These are phyloP conservation scores for Limosa lapponica DNA, from an alignment of 2,797 vertebrate species.

Conservation along the genomic window DNA sequence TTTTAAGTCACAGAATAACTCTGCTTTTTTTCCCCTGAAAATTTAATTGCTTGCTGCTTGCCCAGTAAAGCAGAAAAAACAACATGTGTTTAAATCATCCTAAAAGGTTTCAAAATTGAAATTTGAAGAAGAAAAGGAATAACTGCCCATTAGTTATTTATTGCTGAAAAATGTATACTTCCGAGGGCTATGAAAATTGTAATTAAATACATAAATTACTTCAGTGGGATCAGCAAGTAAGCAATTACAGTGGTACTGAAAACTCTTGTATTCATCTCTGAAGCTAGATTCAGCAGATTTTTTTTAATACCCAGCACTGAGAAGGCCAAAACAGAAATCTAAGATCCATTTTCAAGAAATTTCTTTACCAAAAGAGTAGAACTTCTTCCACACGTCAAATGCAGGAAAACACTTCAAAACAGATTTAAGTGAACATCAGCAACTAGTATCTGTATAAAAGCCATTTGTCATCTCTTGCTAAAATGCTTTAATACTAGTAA, in stretches of 20 bases:
- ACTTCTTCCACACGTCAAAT: background rate
- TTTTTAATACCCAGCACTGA: background rate
- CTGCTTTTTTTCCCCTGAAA: background rate
- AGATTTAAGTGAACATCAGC: background rate
- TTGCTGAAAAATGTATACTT: background rate
- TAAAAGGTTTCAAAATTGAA: background rate
- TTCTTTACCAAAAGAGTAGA: background rate
- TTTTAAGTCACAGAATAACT: background rate
- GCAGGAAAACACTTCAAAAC: background rate
- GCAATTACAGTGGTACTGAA: background rate
- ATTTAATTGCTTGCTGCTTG: background rate
- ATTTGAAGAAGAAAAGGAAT: background rate
- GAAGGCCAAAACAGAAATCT: background rate
- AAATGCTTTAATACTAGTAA: background rate
- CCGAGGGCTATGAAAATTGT: background rate
- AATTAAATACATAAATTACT: background rate
- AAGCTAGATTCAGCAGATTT: background rate
- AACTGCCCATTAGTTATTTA: constrained; percentile 2
- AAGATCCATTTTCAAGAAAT: background rate
- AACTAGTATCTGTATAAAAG: background rate
- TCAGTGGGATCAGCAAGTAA: background rate
- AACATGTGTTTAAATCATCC: background rate
- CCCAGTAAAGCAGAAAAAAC: background rate
- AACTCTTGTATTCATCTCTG: background rate
- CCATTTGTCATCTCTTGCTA: background rate